Conservation (phyloP, 2,888 invertebrate species). For the Eucriotettix oculatus region DNA sequence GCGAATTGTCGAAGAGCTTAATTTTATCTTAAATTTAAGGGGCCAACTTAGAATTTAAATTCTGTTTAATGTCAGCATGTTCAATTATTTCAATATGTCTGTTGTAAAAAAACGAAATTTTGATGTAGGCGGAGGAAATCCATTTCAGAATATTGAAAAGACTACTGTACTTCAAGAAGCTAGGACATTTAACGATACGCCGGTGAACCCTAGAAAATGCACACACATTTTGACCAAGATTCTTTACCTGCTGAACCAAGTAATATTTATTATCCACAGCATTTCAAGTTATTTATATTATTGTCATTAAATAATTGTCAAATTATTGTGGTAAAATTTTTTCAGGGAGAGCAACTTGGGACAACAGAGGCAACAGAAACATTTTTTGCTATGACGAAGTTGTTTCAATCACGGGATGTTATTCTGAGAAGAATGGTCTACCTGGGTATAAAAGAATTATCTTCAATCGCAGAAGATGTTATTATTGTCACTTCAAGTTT, state of each 20-base stretch:
- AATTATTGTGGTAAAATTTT: background rate
- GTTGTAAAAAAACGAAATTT: background rate
- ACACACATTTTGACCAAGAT: slow-evolving; percentile 90
- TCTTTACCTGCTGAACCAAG: slow-evolving; percentile 86
- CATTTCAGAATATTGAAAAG: slow-evolving; percentile 87
- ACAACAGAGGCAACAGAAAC: slow-evolving; percentile 94
- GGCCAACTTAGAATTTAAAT: background rate
- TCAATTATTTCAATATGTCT: background rate
- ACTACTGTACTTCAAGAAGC: slow-evolving; percentile 95
- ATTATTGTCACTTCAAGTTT: slow-evolving; percentile 96
- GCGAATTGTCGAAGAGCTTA: no score
- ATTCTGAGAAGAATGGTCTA: slow-evolving; percentile 91
- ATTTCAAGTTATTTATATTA: background rate
- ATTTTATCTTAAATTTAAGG: no score
- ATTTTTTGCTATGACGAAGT: slow-evolving; percentile 98
- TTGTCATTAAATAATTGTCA: no score
- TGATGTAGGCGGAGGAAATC: slow-evolving; percentile 52
- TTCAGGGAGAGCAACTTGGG: slow-evolving; percentile 70
- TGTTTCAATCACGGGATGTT: slow-evolving; percentile 95
- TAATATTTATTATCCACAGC: slow-evolving; percentile 16
- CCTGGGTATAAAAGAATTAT: slow-evolving; percentile 87
- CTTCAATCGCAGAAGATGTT: slow-evolving; percentile 90
- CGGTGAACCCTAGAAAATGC: slow-evolving; percentile 94
- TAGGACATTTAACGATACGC: slow-evolving; percentile 92
- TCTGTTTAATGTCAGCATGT: background rate